Conservation (phyloP, 37 sponge, comb jelly and placozoan species). For the Cladorhizidae sp. region DNA sequence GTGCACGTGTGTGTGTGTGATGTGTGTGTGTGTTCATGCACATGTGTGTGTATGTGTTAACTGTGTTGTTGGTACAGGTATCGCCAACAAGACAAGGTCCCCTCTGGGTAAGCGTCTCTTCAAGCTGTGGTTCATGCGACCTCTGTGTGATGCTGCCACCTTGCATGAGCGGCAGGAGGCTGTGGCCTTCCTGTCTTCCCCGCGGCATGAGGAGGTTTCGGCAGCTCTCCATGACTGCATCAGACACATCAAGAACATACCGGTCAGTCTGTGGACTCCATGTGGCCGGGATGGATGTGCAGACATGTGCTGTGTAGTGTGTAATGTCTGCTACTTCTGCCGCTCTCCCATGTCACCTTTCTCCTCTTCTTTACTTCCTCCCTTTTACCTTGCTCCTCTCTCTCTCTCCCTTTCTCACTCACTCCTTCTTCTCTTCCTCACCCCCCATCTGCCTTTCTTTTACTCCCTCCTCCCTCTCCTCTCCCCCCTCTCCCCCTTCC, state of each 20-base stretch:
- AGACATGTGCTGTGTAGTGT: no score
- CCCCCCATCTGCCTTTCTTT: no score
- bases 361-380: no score
- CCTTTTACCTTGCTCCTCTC: no score
- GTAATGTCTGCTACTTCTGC: no score
- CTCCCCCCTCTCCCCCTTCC: no score
- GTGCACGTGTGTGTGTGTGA: neutral
- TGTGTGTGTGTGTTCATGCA: neutral
- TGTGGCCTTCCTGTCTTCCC: slow-evolving; percentile 63
- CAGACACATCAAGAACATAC: slow-evolving; percentile 82
- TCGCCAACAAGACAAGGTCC: slow-evolving; percentile 88
- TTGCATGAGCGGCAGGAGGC: slow-evolving; percentile 81
- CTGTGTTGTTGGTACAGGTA: slow-evolving; percentile 43
- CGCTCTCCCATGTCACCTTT: no score
- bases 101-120: slow-evolving; percentile 54
- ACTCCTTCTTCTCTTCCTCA: no score
- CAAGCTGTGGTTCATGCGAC: slow-evolving; percentile 93
- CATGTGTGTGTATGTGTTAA: neutral
- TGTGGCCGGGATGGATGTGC: neutral
- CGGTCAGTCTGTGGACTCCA: slow-evolving; percentile 58
- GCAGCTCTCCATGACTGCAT: slow-evolving; percentile 72
- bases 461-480: no score
- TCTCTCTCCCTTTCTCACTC: no score
- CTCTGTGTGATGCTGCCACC: slow-evolving; percentile 60
- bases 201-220: slow-evolving; percentile 68